Base-by-base conservation (phyloP, 2,888 invertebrate species). In the Unio delphinus region DNA sequence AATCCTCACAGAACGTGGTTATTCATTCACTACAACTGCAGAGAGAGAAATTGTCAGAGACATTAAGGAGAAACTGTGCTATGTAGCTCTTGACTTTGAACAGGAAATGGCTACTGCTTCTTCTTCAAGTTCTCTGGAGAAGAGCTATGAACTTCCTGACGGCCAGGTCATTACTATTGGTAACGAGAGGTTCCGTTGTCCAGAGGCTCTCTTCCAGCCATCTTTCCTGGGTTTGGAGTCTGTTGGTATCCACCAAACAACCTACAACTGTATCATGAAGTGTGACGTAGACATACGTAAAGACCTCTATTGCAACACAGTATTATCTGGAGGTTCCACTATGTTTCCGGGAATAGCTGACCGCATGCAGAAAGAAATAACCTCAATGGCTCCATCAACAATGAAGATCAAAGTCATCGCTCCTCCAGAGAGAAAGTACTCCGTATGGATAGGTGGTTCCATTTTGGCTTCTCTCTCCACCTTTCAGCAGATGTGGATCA, bases 321-420 rank as follows among this genome's bases (percentile, higher is more conserved):
- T 96, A 90, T 92, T 96, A 86, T 96, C 96, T 80, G 96, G 96
- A 82, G 97, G 96, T 88, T 96, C 96, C 92, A 97, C 97, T 91
- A 97, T 97, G 97, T 97, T 95, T 92, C 97, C 96, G 79, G 95
- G 97, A 92, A 97, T 97, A 91, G 97, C 97, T 84, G 97, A 97
- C 92, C 93, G 97, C 86, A 97, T 98, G 97, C 97, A 97, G 92
- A 97, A 97, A 92, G 97, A 97, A 92, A 96, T 97, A 92, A 96
- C 96, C 76, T 94, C 96, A 68, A 92, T 97, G 81, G 92, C 92
- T 61, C 92, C 93, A 64, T 89, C 23, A 23, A 23, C 23, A 0
- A 23, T 23, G 23, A 23, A 23, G 23, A 23, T 23, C 23, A 23
- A 23, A 23, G 23, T 23, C 23, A 23, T 23, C 23, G 23, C 23